Base-by-base conservation (phyloP, 1,140 invertebrate genomes). In the Stratiolaelaps scimitus region DNA sequence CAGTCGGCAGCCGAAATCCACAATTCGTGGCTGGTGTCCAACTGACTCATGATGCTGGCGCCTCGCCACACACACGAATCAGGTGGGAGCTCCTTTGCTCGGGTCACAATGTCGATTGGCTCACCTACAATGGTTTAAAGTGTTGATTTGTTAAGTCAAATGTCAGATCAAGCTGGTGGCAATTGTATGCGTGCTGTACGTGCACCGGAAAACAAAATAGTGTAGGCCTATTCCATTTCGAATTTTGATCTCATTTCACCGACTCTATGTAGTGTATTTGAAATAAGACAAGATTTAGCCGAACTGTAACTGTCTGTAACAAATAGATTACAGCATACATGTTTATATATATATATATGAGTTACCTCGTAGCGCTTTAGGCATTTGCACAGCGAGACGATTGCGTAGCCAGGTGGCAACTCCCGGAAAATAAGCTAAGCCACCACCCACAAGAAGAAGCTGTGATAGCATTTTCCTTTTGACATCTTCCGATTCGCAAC, bases 381-480 rank as follows among this genome's bases (percentile, higher is more conserved):
- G 88, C 71, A 89, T 88, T 74, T 89, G 86, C 65, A 88, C 78
- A 20, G 84, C 83, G 53, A 96, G 81, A 69, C 87, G 79, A 72
- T 91, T 90, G 72, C 91, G 87, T 1, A 97, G 77, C 89, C 90
- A 95, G 65, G 84, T 83, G 28, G 85, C 82, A 23, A 92, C 82
- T 6, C 90, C 90, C 67, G 84, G 81, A 71, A 94, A 85, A 76
- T 92, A 91, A 72, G 90, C 85, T 19, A 87, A 88, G 19, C 89
- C 89, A 23, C 92, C 91, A 30, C 76, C 76, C 34, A 95, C 88
- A 0, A 96, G 81, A 13, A 97, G 77, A 69, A 97, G 88, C 72
- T 86, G 90, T 65, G 86, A 88, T 72, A 92, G 94, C 89, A 97
- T 92, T 78, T 92, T 90, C 23, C 87, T 79, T 76, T 92, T 93